Conservation (phyloP, 1,140 invertebrate genomes). For the Diabrotica undecimpunctata region DNA sequence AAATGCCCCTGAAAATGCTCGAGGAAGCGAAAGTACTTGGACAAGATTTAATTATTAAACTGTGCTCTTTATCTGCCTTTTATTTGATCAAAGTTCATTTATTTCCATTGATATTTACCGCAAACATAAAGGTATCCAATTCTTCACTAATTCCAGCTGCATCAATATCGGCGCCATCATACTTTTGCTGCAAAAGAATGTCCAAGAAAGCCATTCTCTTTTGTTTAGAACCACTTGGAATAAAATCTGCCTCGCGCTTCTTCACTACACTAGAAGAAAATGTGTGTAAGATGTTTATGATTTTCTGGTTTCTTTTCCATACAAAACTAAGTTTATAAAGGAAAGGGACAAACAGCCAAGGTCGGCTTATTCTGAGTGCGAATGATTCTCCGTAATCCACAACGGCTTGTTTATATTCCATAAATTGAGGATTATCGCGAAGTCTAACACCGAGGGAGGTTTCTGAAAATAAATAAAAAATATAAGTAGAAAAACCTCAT, state of each 20-base stretch:
- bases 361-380: slow-evolving; percentile 53
- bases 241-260: slow-evolving; percentile 16
- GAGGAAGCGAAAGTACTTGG: no score
- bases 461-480: slow-evolving; percentile 16
- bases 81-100: no score
- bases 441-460: slow-evolving; percentile 20
- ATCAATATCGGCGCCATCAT: slow-evolving; percentile 53
- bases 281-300: slow-evolving; percentile 56
- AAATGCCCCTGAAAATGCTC: no score
- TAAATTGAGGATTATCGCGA: no score
- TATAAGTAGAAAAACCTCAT: no score
- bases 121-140: slow-evolving; percentile 84
- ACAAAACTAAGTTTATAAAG: slow-evolving; percentile 23
- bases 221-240: slow-evolving; percentile 38
- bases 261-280: slow-evolving; percentile 62
- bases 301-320: slow-evolving; percentile 45
- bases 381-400: slow-evolving; percentile 49
- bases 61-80: no score
- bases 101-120: slow-evolving; percentile 49
- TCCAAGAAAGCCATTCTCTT: slow-evolving; percentile 70
- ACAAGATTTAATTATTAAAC: no score
- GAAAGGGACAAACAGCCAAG: slow-evolving; percentile 51
- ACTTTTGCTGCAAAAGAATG: slow-evolving; percentile 59
- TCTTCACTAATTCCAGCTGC: slow-evolving; percentile 74
- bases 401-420: slow-evolving; percentile 58